Conservation (phyloP, 1,140 invertebrate species). For the Euglossa dilemma region DNA sequence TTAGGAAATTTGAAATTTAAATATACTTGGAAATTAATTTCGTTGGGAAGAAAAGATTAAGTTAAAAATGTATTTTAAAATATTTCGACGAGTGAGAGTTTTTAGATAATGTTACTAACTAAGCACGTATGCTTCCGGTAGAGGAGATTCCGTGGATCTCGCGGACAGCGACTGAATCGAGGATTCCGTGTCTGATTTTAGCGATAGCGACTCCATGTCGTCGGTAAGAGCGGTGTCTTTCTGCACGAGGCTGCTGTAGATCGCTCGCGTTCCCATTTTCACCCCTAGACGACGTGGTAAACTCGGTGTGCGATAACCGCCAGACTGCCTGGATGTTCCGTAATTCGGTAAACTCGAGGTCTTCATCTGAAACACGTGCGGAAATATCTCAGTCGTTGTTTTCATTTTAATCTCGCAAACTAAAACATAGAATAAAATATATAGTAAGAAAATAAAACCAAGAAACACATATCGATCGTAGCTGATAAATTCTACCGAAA, state of each 20-base stretch:
- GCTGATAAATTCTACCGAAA: too few relatives aligned
- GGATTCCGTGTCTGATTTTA: constrained; percentile 78
- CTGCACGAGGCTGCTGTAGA: constrained; percentile 78
- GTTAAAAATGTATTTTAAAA: background rate
- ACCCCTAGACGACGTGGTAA: constrained; percentile 86
- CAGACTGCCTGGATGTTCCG: constrained; percentile 70
- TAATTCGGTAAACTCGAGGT: constrained; percentile 80
- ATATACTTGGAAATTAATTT: too few relatives aligned
- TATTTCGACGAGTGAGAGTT: background rate
- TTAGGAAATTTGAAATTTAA: too few relatives aligned
- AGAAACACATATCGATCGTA: too few relatives aligned
- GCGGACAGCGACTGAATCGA: constrained; percentile 77
- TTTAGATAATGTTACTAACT: constrained; percentile 74
- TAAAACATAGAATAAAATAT: too few relatives aligned
- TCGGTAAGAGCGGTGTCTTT: constrained; percentile 77
- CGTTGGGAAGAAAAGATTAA: background rate
- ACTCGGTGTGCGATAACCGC: constrained; percentile 79
- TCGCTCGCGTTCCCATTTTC: constrained; percentile 88
- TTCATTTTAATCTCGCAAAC: too few relatives aligned
- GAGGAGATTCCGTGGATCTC: constrained; percentile 77
- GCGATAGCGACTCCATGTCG: constrained; percentile 77
- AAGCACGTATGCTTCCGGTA: constrained; percentile 82
- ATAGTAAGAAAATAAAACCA: too few relatives aligned
- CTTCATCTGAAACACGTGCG: constrained; percentile 70
- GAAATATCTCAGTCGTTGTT: background rate